Evolutionary conservation across 2,888 invertebrate genomes (phyloP), one percentile per base, ranked within the genome.

Genomic region (Onchidella celtica): DNA sequence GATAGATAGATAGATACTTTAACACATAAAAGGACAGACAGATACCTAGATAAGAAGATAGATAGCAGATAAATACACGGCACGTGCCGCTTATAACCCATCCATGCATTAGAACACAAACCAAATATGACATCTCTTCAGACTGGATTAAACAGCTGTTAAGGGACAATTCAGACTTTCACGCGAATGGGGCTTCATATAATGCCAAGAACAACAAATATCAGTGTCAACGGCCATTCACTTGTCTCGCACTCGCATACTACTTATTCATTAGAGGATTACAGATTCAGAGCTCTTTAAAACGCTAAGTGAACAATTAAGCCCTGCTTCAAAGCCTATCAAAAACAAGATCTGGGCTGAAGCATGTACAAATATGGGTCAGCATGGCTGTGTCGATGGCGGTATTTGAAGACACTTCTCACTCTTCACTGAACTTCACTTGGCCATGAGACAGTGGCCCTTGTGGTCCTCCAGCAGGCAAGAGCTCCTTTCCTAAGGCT

Each of bases 221-320:
- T 74, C 61, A 74, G 36, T 74, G 74, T 63, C 74, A 61, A 40
- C 24, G 29, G 38, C 61, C 24, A 63, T 74, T 74, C 38, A 61
- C 0, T 24, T 47, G 11, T 17, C 14, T 9, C 70, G 29, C 9
- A n/a, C n/a, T 24, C 73, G 59, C 32, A n/a, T 2, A 27, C 36
- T 24, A 73, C 61, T 36, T 36, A 36, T 61, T 27, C 73, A 36
- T 38, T 36, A 73, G 4, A 6, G n/a, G 73, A 73, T 73, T 11
- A 38, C 36, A 59, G 29, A 24, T 24, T 4, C 24, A 61, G 38
- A 3, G 24, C 59, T 27, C 36, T 27, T 61, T 59, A 27, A n/a
- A 36, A 34, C 57, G 32, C 27, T 36, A 24, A 36, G 34, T 2
- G 38, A 27, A 73, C 61, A 73, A 59, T 59, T 61, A 36, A 73